Conservation (phyloP, 1,140 invertebrate species). For the Hetaerina americana region DNA sequence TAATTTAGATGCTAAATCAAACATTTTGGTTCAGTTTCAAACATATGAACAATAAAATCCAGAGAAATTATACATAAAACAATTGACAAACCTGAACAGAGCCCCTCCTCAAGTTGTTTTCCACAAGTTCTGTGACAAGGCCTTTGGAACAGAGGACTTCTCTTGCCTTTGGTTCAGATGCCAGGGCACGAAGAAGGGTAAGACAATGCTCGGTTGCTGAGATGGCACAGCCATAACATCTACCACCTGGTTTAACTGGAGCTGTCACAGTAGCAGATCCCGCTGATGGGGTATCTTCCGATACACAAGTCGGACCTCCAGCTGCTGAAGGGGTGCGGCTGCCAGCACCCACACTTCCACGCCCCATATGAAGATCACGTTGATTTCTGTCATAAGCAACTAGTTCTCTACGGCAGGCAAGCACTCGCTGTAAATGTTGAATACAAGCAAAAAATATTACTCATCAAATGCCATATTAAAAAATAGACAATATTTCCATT, state of each 20-base stretch:
- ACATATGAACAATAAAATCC: too few species aligned
- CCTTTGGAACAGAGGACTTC: constrained; percentile 72
- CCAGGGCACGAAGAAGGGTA: constrained; percentile 80
- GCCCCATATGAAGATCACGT: constrained; percentile 28
- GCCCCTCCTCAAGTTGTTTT: constrained; percentile 66
- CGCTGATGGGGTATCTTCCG: background rate
- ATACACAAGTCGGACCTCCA: background rate
- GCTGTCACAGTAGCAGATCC: constrained; percentile 13
- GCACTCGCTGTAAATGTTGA: constrained; percentile 60
- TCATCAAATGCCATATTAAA: too few species aligned
- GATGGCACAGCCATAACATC: constrained; percentile 74
- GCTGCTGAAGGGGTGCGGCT: background rate
- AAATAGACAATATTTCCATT: too few species aligned
- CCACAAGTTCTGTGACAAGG: constrained; percentile 77
- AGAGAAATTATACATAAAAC: too few species aligned
- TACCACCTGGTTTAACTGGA: constrained; percentile 26
- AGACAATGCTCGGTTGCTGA: constrained; percentile 87
- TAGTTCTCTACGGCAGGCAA: constrained; percentile 78
- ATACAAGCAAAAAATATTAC: too few species aligned
- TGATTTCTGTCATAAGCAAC: constrained; percentile 86
- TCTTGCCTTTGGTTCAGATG: constrained; percentile 64
- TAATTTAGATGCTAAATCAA: too few species aligned
- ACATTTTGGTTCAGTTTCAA: too few species aligned
- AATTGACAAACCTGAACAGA: constrained; percentile 50
- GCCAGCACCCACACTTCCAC: background rate